phyloP scores from a whole-genome alignment of 2,888 invertebrate genomes.

The Perizoma flavofasciatum region DNA sequence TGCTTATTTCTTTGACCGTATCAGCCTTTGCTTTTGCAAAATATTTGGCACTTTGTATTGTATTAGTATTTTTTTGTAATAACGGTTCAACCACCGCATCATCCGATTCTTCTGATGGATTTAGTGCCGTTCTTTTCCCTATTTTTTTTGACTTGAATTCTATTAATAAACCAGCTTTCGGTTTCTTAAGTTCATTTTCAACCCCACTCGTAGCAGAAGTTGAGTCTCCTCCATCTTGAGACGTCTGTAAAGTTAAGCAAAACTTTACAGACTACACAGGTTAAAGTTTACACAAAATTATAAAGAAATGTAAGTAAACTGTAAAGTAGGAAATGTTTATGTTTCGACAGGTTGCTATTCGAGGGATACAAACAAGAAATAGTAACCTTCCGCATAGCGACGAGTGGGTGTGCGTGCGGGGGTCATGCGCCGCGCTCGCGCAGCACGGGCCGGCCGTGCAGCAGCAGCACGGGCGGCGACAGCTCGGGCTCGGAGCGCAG shows the following conservation, averaged over 20 bases:
- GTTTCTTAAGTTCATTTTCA: slow-evolving; percentile 71
- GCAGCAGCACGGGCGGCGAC: slow-evolving; percentile 76
- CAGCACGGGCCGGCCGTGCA: slow-evolving; percentile 80
- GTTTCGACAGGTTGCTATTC: too few species aligned
- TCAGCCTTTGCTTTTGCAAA: slow-evolving; percentile 73
- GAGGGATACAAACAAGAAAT: not conserved
- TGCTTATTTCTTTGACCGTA: slow-evolving; percentile 52
- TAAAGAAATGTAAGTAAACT: too few species aligned
- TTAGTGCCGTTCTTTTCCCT: slow-evolving; percentile 69
- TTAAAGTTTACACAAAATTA: too few species aligned
- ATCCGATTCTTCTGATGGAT: slow-evolving; percentile 67
- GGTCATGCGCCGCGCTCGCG: slow-evolving; percentile 84
- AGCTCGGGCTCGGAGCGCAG: slow-evolving; percentile 78
- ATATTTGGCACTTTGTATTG: slow-evolving; percentile 72
- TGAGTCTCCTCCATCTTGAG: slow-evolving; percentile 71
- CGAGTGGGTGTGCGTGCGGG: slow-evolving; percentile 72
- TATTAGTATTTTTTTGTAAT: slow-evolving; percentile 66
- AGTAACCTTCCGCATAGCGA: slow-evolving; percentile 71
- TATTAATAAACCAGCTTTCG: slow-evolving; percentile 56
- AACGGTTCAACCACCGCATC: slow-evolving; percentile 75
- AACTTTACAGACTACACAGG: not conserved
- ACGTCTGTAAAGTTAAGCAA: slow-evolving; percentile 60
- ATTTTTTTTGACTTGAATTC: slow-evolving; percentile 75
- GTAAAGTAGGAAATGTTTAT: too few species aligned
- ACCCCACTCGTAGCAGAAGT: slow-evolving; percentile 71